phyloP scores from a whole-genome alignment of 2,113 vertebrate species.

The mouse (Mus musculus) region DNA sequence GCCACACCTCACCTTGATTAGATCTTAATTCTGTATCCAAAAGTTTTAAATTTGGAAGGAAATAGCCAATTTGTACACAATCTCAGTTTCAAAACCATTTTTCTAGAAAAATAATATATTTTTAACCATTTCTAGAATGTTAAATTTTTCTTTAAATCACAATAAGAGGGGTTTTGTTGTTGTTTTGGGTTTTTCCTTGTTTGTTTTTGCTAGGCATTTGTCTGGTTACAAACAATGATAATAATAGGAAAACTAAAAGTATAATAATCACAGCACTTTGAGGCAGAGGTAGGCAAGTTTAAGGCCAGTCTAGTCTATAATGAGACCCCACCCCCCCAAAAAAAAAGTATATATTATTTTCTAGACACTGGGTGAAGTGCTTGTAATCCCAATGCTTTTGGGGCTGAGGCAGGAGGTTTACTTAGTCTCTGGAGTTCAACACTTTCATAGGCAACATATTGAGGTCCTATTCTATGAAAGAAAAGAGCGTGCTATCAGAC shows the following conservation, averaged over 20 bases:
- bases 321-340: background rate
- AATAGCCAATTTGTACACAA: background rate
- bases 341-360: background rate
- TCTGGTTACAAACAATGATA: background rate
- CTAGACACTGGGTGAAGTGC: background rate
- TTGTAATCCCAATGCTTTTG: background rate
- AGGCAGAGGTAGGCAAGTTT: background rate
- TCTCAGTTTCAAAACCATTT: background rate
- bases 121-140: background rate
- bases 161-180: background rate
- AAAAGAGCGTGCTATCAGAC: background rate
- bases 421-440: background rate
- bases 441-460: background rate
- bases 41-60: background rate
- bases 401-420: background rate
- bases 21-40: background rate
- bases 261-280: background rate
- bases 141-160: background rate
- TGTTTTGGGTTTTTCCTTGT: background rate
- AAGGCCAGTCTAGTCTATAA: background rate
- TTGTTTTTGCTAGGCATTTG: background rate
- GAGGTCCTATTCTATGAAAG: background rate
- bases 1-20: background rate
- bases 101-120: background rate
- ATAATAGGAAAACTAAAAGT: background rate